Base-by-base conservation (phyloP, 1,140 invertebrate species). In the Drosophila guanche region DNA sequence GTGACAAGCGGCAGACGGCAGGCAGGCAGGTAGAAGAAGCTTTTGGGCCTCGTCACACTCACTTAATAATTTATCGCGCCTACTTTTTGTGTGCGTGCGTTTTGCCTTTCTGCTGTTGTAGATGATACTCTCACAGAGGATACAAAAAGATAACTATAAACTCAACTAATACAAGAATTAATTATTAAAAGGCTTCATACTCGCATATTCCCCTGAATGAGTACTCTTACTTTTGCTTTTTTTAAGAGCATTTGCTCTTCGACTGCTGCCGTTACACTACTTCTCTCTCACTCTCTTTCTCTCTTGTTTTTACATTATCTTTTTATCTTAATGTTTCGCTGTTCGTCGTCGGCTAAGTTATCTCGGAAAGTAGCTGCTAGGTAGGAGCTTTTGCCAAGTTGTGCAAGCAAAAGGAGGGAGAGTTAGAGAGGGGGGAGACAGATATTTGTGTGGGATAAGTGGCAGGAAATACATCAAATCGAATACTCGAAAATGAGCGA, bases 51-150 rank as follows among this genome's bases (percentile, higher is more conserved):
- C 53, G 70, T 74, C 70, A 74, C 73, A 76, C 71, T 57, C 71
- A 75, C 51, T 79, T 58, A 61, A 81, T 86, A 86, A 86, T 81
- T 88, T 88, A 86, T 86, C 78, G 77, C 65, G 57, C 54, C 81
- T 69, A 80, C 67, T 73, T 74, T 70, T 61, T 57, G n/a, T 57
- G n/a, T 40, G 42, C 23, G 61, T 29, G 61, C 8, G 22, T 55
- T 37, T 25, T 20, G 16, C 16, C 7, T 46, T 8, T 54, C 6
- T 5, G 27, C 41, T 4, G 37, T 60, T 33, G 2, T 3, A 8
- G 8, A 33, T 33, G 8, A 33, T 33, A 33, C 25, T 27, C 40
- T 33, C 20, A 12, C 3, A 25, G 27, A 8, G 4, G 23, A 68
- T 67, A 66, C 61, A 20, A 20, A 0, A 20, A 20, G 16, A 20